A percentile compares a stretch with the other conserved stretches of the same genome.
Conservation (phyloP, 2,797 vertebrate species). For the Chelonia mydas region DNA sequence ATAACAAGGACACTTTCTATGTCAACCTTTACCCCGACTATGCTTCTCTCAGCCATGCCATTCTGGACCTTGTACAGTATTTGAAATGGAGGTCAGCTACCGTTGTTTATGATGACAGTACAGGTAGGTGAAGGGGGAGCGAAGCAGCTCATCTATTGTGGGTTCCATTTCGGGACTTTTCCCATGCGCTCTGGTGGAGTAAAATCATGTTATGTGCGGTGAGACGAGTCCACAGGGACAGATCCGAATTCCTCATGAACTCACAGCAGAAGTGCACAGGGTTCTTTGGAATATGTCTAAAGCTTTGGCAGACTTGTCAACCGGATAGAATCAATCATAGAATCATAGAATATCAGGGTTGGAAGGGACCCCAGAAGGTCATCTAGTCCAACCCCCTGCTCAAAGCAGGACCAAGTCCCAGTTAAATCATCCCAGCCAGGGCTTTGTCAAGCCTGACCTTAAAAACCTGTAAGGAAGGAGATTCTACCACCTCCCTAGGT, state of each 20-base stretch:
- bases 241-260: too few relatives aligned
- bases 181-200: accelerated
- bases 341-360: too few relatives aligned
- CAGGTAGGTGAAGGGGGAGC: slow-evolving; percentile 83
- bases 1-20: slow-evolving; percentile 98
- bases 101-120: slow-evolving; percentile 97
- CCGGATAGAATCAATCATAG: too few relatives aligned
- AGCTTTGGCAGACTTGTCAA: background rate
- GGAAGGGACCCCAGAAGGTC: too few relatives aligned
- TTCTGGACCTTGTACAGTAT: slow-evolving; percentile 96
- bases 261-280: background rate
- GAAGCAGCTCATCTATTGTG: background rate
- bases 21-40: slow-evolving; percentile 99
- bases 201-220: accelerated
- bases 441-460: too few relatives aligned
- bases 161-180: background rate
- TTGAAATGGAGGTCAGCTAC: slow-evolving; percentile 98
- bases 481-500: too few relatives aligned
- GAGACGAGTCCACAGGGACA: accelerated
- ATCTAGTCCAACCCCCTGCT: too few relatives aligned
- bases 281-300: background rate
- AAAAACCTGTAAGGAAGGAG: too few relatives aligned
- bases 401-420: too few relatives aligned
- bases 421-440: too few relatives aligned
- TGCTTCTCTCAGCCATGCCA: slow-evolving; percentile 96